Evolutionary conservation across 2,797 vertebrate species (phyloP).

Genomic region (Adelosebastes latens): DNA sequence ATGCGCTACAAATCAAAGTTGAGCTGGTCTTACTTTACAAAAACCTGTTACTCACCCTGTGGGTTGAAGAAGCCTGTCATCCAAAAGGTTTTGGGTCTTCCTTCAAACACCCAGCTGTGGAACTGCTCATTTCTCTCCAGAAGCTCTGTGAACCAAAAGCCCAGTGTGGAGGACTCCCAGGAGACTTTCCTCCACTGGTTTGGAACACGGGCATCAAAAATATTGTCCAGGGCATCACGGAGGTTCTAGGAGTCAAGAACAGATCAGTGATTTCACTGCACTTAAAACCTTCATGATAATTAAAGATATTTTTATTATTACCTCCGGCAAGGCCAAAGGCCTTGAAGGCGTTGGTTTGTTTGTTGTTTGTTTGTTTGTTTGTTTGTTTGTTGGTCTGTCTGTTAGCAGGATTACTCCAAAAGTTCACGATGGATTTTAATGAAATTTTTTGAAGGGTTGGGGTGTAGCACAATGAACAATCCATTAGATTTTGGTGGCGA

Average conservation of each 20-base stretch:
- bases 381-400: no score
- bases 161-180: slow-evolving; percentile 89
- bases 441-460: no score
- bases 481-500: no score
- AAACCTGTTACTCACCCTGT: slow-evolving; percentile 77
- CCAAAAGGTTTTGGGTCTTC: slow-evolving; percentile 88
- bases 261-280: not conserved
- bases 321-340: no score
- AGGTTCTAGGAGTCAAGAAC: slow-evolving; percentile 68
- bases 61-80: slow-evolving; percentile 93
- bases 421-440: no score
- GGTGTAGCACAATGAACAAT: no score
- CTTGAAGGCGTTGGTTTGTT: no score
- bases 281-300: not conserved
- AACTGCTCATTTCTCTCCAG: slow-evolving; percentile 88
- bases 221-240: slow-evolving; percentile 87
- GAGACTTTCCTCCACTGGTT: slow-evolving; percentile 87
- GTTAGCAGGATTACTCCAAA: no score
- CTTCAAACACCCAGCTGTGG: slow-evolving; percentile 84
- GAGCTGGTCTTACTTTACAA: not conserved
- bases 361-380: no score
- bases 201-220: slow-evolving; percentile 88
- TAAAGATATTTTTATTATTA: not conserved
- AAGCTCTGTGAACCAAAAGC: slow-evolving; percentile 91
- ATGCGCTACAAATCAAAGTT: no score